A percentile compares a stretch with the other conserved stretches of the same genome.
phyloP scores from a whole-genome alignment of 1,140 invertebrate genomes.

The Lethrus apterus region DNA sequence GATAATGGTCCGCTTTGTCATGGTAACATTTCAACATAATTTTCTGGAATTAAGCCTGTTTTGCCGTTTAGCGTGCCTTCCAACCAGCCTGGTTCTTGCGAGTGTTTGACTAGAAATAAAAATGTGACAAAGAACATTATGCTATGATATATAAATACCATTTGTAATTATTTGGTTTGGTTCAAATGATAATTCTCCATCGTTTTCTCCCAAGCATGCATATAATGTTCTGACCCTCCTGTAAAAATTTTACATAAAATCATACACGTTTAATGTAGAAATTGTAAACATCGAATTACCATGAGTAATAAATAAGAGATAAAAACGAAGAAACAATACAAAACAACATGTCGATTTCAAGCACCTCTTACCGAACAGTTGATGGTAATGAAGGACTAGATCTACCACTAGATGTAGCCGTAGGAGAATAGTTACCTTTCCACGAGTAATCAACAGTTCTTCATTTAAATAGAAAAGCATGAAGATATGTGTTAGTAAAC shows the following conservation, averaged over 20 bases:
- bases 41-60: slow-evolving; percentile 91
- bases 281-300: too few species aligned
- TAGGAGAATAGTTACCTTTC: slow-evolving; percentile 16
- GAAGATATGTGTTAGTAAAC: background rate
- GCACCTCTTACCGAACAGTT: slow-evolving; percentile 30
- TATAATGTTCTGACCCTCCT: slow-evolving; percentile 87
- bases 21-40: slow-evolving; percentile 88
- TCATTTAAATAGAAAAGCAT: background rate
- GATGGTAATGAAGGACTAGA: slow-evolving; percentile 26
- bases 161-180: slow-evolving; percentile 96
- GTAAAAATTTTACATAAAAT: slow-evolving; percentile 27
- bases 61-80: slow-evolving; percentile 91
- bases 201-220: slow-evolving; percentile 91
- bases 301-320: too few species aligned
- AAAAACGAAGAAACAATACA: too few species aligned
- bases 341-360: slow-evolving; percentile 3
- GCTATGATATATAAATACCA: slow-evolving; percentile 51
- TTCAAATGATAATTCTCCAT: slow-evolving; percentile 95
- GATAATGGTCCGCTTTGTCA: slow-evolving; percentile 42
- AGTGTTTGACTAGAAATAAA: slow-evolving; percentile 67
- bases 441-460: background rate
- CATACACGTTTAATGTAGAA: too few species aligned
- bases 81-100: slow-evolving; percentile 92
- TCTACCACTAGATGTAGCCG: slow-evolving; percentile 25
- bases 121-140: slow-evolving; percentile 2